These are phyloP conservation scores for Schizopygopsis pylzovi DNA, from an alignment of 2,797 vertebrate genomes.

Conservation along the genomic window DNA sequence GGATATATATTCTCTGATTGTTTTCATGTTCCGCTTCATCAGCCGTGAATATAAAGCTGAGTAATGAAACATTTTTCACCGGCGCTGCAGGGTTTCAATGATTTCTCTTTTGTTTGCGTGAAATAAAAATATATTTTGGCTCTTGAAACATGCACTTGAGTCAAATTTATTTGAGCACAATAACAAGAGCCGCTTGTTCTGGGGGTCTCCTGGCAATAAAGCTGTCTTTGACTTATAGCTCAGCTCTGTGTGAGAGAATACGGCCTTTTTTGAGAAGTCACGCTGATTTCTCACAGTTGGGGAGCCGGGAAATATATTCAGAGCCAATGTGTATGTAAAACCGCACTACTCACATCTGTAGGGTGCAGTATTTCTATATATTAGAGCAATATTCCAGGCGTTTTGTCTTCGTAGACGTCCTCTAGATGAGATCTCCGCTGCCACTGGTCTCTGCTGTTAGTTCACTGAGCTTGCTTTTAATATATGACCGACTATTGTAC, in stretches of 20 bases:
- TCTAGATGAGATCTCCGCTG: not conserved
- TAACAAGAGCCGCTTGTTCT: constrained; percentile 2
- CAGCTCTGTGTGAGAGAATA: constrained; percentile 7
- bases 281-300: not conserved
- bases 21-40: constrained; percentile 33
- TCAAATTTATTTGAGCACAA: constrained; percentile 25
- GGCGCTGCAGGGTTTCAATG: constrained; percentile 8
- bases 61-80: constrained; percentile 16
- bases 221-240: constrained; percentile 9
- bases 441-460: not conserved
- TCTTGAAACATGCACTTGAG: constrained; percentile 23
- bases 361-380: not conserved
- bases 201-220: not conserved
- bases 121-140: constrained; percentile 8
- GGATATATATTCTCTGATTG: not conserved
- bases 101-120: constrained; percentile 38
- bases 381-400: not conserved
- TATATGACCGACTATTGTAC: constrained; percentile 32
- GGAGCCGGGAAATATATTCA: constrained; percentile 11
- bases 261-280: not conserved
- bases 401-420: not conserved
- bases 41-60: not conserved
- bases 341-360: not conserved
- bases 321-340: not conserved
- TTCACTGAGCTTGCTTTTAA: constrained; percentile 36